Percentiles rank a stretch among this genome's conserved stretches.
Conservation (phyloP, 1,140 invertebrate species). For the Chrysoperla carnea region DNA sequence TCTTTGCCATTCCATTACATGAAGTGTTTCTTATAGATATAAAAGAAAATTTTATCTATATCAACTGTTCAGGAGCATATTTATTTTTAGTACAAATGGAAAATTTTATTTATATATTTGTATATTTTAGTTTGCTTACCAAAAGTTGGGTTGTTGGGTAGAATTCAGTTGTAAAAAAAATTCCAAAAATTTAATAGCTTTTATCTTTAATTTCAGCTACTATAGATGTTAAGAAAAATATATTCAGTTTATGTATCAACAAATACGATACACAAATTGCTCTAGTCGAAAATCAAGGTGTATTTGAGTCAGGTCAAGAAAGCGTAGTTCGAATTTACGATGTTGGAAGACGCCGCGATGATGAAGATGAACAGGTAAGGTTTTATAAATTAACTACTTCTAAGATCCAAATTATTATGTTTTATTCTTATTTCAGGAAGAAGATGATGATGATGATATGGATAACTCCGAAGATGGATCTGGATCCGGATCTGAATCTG, state of each 20-base stretch:
- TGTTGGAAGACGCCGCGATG: constrained; percentile 49
- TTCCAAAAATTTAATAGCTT: not conserved
- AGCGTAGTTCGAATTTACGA: constrained; percentile 70
- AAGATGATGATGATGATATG: constrained; percentile 44
- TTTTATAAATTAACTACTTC: no score
- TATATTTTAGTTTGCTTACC: no score
- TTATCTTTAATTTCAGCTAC: constrained; percentile 11
- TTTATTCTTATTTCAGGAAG: constrained; percentile 21
- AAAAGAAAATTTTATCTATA: no score
- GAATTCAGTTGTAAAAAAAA: no score
- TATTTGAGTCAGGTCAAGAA: constrained; percentile 60
- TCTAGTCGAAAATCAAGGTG: constrained; percentile 63
- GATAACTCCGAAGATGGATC: constrained; percentile 33
- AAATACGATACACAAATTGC: constrained; percentile 62
- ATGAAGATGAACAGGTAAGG: constrained; percentile 49
- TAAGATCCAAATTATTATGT: no score
- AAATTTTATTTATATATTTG: no score
- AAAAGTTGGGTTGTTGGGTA: no score
- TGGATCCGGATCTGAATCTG: constrained; percentile 27
- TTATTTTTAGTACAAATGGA: no score
- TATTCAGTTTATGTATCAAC: constrained; percentile 56
- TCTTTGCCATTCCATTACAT: no score
- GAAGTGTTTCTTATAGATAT: no score
- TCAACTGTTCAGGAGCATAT: no score
- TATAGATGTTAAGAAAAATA: constrained; percentile 32